Evolutionary conservation across 2,888 invertebrate genomes (phyloP), one percentile per base, ranked within the genome.

Genomic region (Eristalis intricaria): DNA sequence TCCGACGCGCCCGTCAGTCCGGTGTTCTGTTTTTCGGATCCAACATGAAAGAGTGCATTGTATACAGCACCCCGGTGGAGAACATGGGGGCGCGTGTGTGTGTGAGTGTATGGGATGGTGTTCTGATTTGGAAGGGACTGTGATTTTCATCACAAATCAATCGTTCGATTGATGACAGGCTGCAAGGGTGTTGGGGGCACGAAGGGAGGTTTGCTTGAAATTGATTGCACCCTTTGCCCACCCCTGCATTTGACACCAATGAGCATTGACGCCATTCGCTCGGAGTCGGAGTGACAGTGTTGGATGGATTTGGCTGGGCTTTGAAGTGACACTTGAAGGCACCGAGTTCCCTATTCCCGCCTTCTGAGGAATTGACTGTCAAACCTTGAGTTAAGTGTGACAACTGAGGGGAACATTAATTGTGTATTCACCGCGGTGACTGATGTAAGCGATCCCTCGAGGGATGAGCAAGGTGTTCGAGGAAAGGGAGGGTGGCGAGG

Each of bases 11-110:
- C 8, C 38, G 29, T 40, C 26, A 58, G 1, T 19, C 4, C 58
- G 4, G 10, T 13, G 23, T 15, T 4, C 11, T n/a, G 13, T 71
- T 26, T 65, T 71, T 13, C 74, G 50, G 58, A 43, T 61, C 63
- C 73, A 61, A 50, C 65, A 79, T 71, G 58, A 74, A 80, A 68
- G 80, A 73, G 66, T 68, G 73, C 80, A 80, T 80, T 80, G 80
- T 80, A 74, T 65, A 65, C 64, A 19, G 19, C 13, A 10, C 19
- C 23, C 70, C 70, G 58, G 56, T 73, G 71, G 65, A 23, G 43
- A 50, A 73, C 61, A 65, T n/a, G 23, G 29, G 13, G 19, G 58
- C 7, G 26, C 40, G 70, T 58, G 70, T 13, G 77, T 10, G 19
- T 40, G 58, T 64, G 61, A 29, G 38, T 68, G 58, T 66, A 40